Base-by-base conservation (phyloP, 2,888 invertebrate genomes). In the Thyatira batis region DNA sequence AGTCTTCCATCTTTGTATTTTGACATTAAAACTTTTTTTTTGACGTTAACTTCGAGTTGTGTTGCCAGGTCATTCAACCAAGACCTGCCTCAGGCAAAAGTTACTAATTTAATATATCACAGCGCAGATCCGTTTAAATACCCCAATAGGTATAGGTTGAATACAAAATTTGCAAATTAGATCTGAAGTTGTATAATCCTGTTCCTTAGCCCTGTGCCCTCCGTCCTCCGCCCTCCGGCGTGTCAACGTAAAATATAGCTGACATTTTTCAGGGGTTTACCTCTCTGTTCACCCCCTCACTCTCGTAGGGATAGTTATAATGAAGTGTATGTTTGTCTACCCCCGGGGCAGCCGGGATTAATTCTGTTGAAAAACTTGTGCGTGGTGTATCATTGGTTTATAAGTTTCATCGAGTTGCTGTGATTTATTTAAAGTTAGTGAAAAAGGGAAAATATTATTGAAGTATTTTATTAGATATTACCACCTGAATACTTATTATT, bases 211-310 rank as follows among this genome's bases (percentile, higher is more conserved):
- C n/a, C n/a, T 61, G 66, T 57, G 20, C 59, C 63, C 60, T 45
- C 62, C 54, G 54, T 53, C 61, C 57, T 64, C 60, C 53, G 61
- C 45, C 55, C 53, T 61, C 55, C 58, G 62, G 63, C 66, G 63
- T 65, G 75, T 74, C 76, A 55, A 62, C 58, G 69, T 87, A 77
- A 87, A 81, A 84, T 85, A 87, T 86, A 65, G 76, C 71, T 69
- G 76, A 76, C 81, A 87, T 87, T 84, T 84, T 82, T 86, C 85
- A 85, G 74, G 74, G 83, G 76, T 71, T 82, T 76, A 68, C 60
- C 65, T 63, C 59, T 65, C 62, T 55, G 55, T 56, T 61, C 54
- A 54, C 57, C 54, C 54, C 20, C 54, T 45, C 57, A 54, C 57
- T 49, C 55, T 61, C 63, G 66, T 68, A 70, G 48, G 73, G 75